Evolutionary conservation across 2,888 invertebrate genomes (phyloP).

Genomic region (Tetranychus piercei): DNA sequence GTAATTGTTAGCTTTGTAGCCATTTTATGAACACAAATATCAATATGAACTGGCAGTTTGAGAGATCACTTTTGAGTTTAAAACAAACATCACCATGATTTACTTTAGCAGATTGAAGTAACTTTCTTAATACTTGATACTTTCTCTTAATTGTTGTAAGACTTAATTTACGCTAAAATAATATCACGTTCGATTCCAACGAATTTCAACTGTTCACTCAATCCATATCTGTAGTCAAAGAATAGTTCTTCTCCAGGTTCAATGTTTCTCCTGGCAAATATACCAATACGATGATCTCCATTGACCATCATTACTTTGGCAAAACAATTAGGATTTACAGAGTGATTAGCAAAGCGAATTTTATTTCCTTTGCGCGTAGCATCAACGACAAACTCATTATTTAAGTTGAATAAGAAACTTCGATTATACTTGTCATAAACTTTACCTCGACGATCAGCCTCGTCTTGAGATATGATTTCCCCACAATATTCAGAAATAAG

Average conservation of each 20-base stretch:
- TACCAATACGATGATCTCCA: constrained; percentile 48
- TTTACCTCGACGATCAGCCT: constrained; percentile 92
- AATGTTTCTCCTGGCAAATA: constrained; percentile 89
- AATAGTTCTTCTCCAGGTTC: constrained; percentile 94
- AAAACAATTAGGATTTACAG: constrained; percentile 96
- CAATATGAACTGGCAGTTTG: background rate
- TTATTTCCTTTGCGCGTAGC: constrained; percentile 97
- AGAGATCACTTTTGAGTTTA: background rate
- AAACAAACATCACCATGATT: no score
- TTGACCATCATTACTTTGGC: constrained; percentile 64
- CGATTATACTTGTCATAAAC: constrained; percentile 99
- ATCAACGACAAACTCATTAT: constrained; percentile 95
- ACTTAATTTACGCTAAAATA: background rate
- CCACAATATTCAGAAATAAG: constrained; percentile 99
- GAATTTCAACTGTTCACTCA: constrained; percentile 91
- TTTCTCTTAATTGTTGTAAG: background rate
- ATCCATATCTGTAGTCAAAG: constrained; percentile 61
- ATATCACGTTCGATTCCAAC: constrained; percentile 86
- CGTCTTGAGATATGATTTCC: constrained; percentile 93
- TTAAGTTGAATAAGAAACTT: constrained; percentile 93
- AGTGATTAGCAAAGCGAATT: constrained; percentile 99
- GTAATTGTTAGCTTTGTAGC: background rate
- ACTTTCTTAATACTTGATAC: no score
- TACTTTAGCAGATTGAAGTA: no score
- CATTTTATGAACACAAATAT: background rate